Base-by-base conservation (phyloP, 2,113 vertebrate species). In the Neodon shergylaensis region DNA sequence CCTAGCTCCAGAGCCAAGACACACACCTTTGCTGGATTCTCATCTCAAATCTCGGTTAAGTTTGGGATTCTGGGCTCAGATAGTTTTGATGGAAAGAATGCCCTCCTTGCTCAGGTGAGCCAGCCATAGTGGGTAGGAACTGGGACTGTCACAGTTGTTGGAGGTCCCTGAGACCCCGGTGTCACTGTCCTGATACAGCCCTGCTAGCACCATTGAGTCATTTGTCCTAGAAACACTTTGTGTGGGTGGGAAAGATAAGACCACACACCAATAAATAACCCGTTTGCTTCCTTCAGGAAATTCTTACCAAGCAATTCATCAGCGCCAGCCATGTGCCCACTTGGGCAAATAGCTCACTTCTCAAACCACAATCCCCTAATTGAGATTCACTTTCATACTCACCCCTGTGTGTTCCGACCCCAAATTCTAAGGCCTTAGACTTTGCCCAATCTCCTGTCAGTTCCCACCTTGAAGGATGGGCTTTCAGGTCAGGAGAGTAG, bases 271-370 rank as follows among this genome's bases (percentile, higher is more conserved):
- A 72, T 88, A 94, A 84, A 96, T 86, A 85, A 96, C 21, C 54
- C 33, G 7, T 82, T 49, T 47, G 16, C 70, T 94, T 86, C 31
- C 65, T 96, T 96, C 39, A 89, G 68, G 63, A 95, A 65, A 79
- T 96, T 79, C 47, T n/a, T 72, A 92, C 36, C 54, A 66, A 78
- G 90, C 77, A 86, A 7, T 95, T 88, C 77, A 88, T 90, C 77
- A 94, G 91, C 87, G 70, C 39, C 28, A 79, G 44, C 17, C 5
- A 33, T 76, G 54, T 79, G 21, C 82, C 93, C 11, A 95, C 47
- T 12, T 70, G 52, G 58, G 19, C 52, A 91, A 91, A 94, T 1
- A 91, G 39, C n/a, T 92, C 17, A 72, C 82, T 96, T 85, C 78
- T 92, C 91, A 90, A 96, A 68, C 85, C 49, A 88, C 31, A 77